Evolutionary conservation across 2,113 vertebrate genomes (phyloP), one percentile per base, ranked within the genome.

Genomic region (Rhinichthys klamathensis): DNA sequence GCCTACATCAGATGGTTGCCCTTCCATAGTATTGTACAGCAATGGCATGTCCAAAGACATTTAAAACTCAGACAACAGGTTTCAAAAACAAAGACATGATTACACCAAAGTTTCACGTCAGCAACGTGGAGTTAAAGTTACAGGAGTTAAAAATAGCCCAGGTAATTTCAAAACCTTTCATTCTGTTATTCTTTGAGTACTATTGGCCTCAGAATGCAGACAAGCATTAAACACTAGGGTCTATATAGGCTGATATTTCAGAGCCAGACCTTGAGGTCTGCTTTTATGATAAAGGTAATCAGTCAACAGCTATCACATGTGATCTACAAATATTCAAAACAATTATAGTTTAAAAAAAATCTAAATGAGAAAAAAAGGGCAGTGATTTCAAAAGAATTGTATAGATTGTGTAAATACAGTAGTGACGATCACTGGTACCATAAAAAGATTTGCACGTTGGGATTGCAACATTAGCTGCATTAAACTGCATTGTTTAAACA

Each of bases 51-150:
- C 23, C 78, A 63, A 30, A 46, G 56, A 60, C 56, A 46, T 44
- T 60, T 78, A 60, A 60, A 41, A 79, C 54, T 63, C 21, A 10
- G 16, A 80, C 7, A 65, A 69, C 77, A 80, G 8, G 44, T 54
- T 54, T 54, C 51, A 56, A 56, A 77, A 35, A 54, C 25, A 79
- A 79, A 79, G 54, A 60, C 44, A 67, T 11, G 9, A 4, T 46
- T 69, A 81, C 27, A 21, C 32, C 27, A 51, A 27, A 51, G 58
- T 10, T 10, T 18, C 16, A 78, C 18, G 44, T 76, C 44, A 56
- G 41, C 11, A 54, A 9, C 27, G 16, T 15, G 41, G 4, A 8
- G 70, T 73, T 73, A 15, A 8, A 58, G 70, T 73, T 73, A 15
- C 9, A 58, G 16, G 54, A 12, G 18, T 11, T 21, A 61, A 44